Evolutionary conservation across 2,797 vertebrate genomes (phyloP), one percentile per base, ranked within the genome.

Genomic region (Tokudaia tokunoshimensis): DNA sequence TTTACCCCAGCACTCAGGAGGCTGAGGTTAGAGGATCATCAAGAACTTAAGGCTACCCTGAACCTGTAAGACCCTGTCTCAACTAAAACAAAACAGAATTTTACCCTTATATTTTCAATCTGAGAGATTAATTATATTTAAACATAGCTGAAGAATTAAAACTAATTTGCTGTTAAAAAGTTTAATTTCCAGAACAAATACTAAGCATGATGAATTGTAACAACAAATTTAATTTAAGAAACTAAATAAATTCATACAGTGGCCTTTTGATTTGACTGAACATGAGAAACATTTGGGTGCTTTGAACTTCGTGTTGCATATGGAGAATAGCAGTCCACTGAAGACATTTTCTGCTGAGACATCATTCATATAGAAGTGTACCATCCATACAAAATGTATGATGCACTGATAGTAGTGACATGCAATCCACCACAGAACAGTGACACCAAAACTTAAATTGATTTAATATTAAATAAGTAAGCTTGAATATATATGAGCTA

Each of bases 401-500:
- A 91, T 75, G 12, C 24, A 44, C 41, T 70, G 24, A 76, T 37
- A 47, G 80, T 47, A 47, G n/a, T 57, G 22, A 8, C 55, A 72
- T 11, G 72, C 34, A 34, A 1, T 70, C 74, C n/a, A 83, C 57
- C 57, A 67, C 11, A 63, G 52, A 41, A 17, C 59, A 90, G 55
- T 55, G 6, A 47, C 22, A 41, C 26, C 7, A 3, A 57, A 17
- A 12, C 82, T 79, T 91, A 74, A 79, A 79, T 44, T 87, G 20
- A 75, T 94, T 55, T 84, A 80, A 78, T 47, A 89, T 10, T 50
- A 89, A 26, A 50, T 52, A 86, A 9, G 61, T 10, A 67, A 11
- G 1, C 31, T 37, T 85, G 74, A 96, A 86, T 87, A 96, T 26
- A 67, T 67, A 41, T 80, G 37, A 93, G 57, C 13, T 80, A 93